Evolutionary conservation across 2,113 vertebrate genomes (phyloP).

Genomic region (Poecilia latipinna): DNA sequence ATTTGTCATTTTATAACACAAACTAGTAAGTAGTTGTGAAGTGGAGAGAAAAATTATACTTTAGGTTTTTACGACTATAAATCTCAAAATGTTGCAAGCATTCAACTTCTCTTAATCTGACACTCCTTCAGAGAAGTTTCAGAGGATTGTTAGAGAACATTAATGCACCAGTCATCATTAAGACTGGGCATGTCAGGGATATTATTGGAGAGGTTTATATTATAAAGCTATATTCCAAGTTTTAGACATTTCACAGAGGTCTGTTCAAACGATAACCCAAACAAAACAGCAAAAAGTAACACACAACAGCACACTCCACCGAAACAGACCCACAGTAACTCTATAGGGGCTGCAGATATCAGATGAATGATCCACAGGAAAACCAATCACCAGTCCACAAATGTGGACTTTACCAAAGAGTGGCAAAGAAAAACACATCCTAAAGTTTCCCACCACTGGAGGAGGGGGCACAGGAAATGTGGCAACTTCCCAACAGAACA

Average conservation of each 20-base stretch:
- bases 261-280: too few relatives aligned
- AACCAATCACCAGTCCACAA: neutral
- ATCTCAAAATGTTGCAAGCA: neutral
- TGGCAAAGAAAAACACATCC: neutral
- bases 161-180: neutral
- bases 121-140: neutral
- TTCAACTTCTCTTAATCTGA: neutral
- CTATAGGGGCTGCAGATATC: too few relatives aligned
- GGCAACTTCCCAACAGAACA: neutral
- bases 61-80: neutral
- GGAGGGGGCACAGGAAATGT: neutral
- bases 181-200: too few relatives aligned
- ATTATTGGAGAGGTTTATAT: too few relatives aligned
- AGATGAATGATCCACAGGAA: neutral
- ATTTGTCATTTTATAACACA: neutral
- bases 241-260: too few relatives aligned
- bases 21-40: neutral
- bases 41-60: neutral
- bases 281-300: too few relatives aligned
- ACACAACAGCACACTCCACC: too few relatives aligned
- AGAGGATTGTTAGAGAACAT: neutral
- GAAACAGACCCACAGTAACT: neutral
- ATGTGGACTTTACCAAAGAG: neutral
- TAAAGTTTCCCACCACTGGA: neutral
- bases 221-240: too few relatives aligned